These are phyloP conservation scores for Conus betulinus DNA, from an alignment of 1,140 invertebrate genomes.

Conservation along the genomic window DNA sequence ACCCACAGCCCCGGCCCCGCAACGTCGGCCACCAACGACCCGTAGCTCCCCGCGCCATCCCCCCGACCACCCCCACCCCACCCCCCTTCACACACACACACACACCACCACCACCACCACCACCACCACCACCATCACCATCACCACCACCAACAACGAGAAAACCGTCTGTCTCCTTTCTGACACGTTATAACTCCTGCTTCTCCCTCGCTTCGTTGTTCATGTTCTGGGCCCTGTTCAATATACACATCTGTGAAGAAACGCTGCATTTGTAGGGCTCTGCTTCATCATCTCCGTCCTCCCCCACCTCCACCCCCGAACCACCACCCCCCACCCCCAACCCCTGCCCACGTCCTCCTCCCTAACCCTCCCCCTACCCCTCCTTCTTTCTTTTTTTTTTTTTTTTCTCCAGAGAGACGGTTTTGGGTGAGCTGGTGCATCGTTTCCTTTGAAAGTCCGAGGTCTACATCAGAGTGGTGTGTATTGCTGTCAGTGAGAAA, in stretches of 20 bases:
- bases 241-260: background rate
- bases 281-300: background rate
- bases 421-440: slow-evolving; percentile 7
- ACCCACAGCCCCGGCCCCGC: background rate
- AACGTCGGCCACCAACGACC: slow-evolving; percentile 28
- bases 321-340: too few relatives aligned
- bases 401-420: background rate
- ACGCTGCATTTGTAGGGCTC: background rate
- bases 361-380: too few relatives aligned
- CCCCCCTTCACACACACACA: background rate
- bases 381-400: too few relatives aligned
- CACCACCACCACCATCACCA: background rate
- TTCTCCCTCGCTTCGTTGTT: background rate
- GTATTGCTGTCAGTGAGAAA: too few relatives aligned
- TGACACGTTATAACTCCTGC: too few relatives aligned
- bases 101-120: background rate
- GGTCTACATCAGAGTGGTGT: too few relatives aligned
- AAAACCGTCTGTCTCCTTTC: background rate
- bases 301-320: too few relatives aligned
- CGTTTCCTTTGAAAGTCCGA: too few relatives aligned
- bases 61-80: background rate
- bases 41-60: background rate
- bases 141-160: background rate
- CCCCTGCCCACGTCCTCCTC: too few relatives aligned
- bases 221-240: background rate